Conservation (phyloP, 2,888 invertebrate genomes). For the Calliphora vomitoria region DNA sequence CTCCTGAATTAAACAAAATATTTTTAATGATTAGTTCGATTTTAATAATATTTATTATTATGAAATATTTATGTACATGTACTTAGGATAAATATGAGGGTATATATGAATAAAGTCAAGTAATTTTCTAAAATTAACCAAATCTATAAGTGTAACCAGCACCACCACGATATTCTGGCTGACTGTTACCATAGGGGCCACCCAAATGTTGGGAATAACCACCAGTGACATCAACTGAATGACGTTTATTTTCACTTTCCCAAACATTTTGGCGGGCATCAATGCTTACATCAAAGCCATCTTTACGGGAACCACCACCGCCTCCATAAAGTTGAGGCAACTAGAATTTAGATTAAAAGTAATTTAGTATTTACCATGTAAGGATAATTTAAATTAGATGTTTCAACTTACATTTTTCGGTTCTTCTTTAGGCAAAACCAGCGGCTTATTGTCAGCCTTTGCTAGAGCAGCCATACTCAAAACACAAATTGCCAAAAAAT, state of each 20-base stretch:
- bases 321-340: constrained; percentile 30
- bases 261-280: constrained; percentile 79
- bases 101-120: no score
- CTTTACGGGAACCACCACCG: constrained; percentile 77
- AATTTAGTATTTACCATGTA: no score
- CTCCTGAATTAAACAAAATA: no score
- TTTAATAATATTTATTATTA: no score
- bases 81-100: no score
- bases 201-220: constrained; percentile 81
- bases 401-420: no score
- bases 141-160: constrained; percentile 43
- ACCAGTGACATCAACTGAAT: constrained; percentile 79
- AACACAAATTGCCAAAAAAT: constrained; percentile 9
- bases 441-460: constrained; percentile 5
- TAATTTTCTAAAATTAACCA: no score
- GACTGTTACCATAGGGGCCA: constrained; percentile 81
- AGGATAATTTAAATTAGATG: background rate
- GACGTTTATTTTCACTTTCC: constrained; percentile 80
- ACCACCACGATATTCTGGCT: constrained; percentile 76
- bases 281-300: constrained; percentile 78
- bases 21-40: no score
- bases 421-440: constrained; percentile 9
- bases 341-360: background rate
- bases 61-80: no score
- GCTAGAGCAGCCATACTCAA: constrained; percentile 2